Conservation (phyloP, 2,113 vertebrate species). For the Callithrix jacchus region DNA sequence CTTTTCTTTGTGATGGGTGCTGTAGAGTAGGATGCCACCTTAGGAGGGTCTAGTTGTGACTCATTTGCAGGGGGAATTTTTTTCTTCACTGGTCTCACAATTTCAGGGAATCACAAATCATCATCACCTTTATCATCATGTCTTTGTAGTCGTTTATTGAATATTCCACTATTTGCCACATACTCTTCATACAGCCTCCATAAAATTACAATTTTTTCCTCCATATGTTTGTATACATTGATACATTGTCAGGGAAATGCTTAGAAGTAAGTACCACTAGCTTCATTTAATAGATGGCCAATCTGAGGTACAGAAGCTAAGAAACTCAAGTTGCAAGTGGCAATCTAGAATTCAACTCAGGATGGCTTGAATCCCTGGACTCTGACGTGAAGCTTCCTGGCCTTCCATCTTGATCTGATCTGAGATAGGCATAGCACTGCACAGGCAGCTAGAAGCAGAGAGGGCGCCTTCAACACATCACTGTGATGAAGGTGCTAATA, state of each 20-base stretch:
- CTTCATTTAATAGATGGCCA: not conserved
- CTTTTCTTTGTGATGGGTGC: not conserved
- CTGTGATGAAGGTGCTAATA: not conserved
- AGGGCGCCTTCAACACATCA: not conserved
- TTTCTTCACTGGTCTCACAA: not conserved
- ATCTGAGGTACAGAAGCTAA: not conserved
- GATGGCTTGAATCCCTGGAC: not conserved
- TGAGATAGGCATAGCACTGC: fast-evolving
- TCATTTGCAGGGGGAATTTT: not conserved
- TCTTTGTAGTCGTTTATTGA: not conserved
- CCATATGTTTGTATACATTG: not conserved
- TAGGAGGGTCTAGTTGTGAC: not conserved
- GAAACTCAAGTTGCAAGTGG: not conserved
- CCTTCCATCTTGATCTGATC: fast-evolving
- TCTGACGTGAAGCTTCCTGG: not conserved
- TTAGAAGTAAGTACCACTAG: not conserved
- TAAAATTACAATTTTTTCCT: not conserved
- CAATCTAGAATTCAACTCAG: not conserved
- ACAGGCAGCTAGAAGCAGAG: not conserved
- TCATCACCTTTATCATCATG: not conserved
- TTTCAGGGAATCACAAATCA: slow-evolving; percentile 1
- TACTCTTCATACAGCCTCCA: not conserved
- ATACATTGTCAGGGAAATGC: not conserved
- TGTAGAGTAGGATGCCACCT: not conserved
- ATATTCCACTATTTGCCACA: not conserved